Conservation (phyloP, 2,888 invertebrate genomes). For the Tigriopus californicus region DNA sequence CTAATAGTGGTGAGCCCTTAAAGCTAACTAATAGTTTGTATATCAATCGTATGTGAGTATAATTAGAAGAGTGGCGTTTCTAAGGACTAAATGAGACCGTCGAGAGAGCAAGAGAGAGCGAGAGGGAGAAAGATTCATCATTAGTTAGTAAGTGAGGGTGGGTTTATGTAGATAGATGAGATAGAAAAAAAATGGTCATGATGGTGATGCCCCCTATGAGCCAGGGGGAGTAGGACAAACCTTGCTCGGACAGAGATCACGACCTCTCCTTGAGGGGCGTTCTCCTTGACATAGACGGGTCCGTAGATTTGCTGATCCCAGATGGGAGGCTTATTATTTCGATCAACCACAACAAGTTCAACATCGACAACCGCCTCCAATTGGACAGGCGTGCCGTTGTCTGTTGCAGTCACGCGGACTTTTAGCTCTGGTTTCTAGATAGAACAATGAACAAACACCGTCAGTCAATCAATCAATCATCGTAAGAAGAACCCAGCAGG, state of each 20-base stretch:
- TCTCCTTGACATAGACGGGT: slow-evolving; percentile 94
- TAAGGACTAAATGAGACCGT: no score
- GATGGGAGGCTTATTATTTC: slow-evolving; percentile 93
- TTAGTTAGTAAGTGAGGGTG: neutral
- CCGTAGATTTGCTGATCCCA: slow-evolving; percentile 90
- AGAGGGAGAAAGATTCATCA: no score
- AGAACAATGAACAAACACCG: no score
- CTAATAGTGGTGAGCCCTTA: no score
- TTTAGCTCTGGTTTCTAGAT: slow-evolving; percentile 83
- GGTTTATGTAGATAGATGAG: neutral
- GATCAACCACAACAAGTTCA: slow-evolving; percentile 90
- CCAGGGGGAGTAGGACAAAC: slow-evolving; percentile 28
- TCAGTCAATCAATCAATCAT: no score
- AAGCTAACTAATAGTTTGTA: no score
- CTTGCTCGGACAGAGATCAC: slow-evolving; percentile 96
- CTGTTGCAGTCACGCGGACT: slow-evolving; percentile 87
- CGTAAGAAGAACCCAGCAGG: no score
- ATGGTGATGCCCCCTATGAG: slow-evolving; percentile 1
- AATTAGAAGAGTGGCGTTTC: no score
- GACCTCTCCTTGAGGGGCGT: slow-evolving; percentile 96
- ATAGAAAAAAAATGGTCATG: neutral
- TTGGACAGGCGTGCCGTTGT: slow-evolving; percentile 66
- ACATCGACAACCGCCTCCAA: slow-evolving; percentile 90
- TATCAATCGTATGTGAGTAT: no score
- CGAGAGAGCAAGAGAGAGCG: no score